Base-by-base conservation (phyloP, 2,888 invertebrate genomes). In the Trichogramma dendrolimi region DNA sequence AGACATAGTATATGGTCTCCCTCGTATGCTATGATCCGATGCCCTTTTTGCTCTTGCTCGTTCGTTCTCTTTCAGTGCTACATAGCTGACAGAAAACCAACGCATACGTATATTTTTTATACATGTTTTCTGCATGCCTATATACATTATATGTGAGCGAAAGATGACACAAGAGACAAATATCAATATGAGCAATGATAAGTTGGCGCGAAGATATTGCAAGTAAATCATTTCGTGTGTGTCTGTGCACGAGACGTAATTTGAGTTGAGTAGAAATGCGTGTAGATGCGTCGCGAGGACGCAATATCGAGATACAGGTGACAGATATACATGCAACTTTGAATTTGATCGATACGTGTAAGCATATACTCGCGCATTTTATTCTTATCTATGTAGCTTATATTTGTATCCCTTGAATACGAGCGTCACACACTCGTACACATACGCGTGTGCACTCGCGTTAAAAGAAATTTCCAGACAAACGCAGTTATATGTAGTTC, bases 191-290 rank as follows among this genome's bases (percentile, higher is more conserved):
- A 52, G 55, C 55, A 51, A 54, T 5, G 14, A 42, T 47, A 51
- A 14, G 38, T 7, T 14, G 27, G 27, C 27, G 27, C 27, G 27
- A 27, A 27, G 27, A 27, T 27, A 27, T 27, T 3, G 27, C 27
- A 27, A 27, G 27, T 27, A 27, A 27, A 27, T 27, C 27, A 27
- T 27, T 2, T 27, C 27, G 27, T 3, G 2, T 27, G 27, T 27
- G 27, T 27, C 27, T 27, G 27, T 27, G 27, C 27, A 27, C 27
- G 27, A 27, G 27, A 27, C 27, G 27, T 27, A 27, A 27, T 27
- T 27, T 11, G 44, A 52, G 10, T 65, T 71, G 73, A 78, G 78
- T 78, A 77, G 74, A 77, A 76, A 77, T 74, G 74, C 77, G 73
- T 78, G 78, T 77, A 73, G 27, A 27, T 69, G 63, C 70, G 72